Percentiles rank a stretch among this genome's conserved stretches.
These are phyloP conservation scores for Galeopterus variegatus DNA, from an alignment of 2,113 vertebrate genomes.

Conservation along the genomic window DNA sequence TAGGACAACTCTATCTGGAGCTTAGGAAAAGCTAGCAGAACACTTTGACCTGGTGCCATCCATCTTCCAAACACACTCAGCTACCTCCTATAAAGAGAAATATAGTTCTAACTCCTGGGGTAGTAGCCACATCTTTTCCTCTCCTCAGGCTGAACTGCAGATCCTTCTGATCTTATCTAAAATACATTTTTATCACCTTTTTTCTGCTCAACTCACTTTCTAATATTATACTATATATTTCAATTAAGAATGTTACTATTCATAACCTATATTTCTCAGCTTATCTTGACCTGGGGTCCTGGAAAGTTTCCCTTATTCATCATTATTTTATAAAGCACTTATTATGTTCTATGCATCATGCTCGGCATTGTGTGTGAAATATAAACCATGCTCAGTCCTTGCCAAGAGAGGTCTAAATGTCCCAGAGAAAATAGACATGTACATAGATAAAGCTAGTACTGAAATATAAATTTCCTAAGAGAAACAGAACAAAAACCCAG, in stretches of 20 bases:
- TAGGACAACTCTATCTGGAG: not conserved
- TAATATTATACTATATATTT: not conserved
- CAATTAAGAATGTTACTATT: not conserved
- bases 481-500: not conserved
- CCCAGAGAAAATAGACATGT: not conserved
- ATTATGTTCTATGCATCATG: not conserved
- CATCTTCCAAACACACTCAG: not conserved
- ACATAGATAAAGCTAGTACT: not conserved
- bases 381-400: not conserved
- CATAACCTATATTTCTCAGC: not conserved
- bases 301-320: not conserved
- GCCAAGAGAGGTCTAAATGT: not conserved
- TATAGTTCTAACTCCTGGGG: not conserved
- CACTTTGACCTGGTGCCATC: not conserved
- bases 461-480: slow-evolving; percentile 19
- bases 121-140: not conserved
- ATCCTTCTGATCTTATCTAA: not conserved
- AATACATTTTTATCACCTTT: not conserved
- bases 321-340: not conserved
- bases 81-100: not conserved
- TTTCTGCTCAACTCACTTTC: not conserved
- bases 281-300: not conserved
- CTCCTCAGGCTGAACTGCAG: not conserved
- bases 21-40: not conserved
- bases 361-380: not conserved